phyloP scores from a whole-genome alignment of 2,797 vertebrate genomes.

The Chaunax sp. region DNA sequence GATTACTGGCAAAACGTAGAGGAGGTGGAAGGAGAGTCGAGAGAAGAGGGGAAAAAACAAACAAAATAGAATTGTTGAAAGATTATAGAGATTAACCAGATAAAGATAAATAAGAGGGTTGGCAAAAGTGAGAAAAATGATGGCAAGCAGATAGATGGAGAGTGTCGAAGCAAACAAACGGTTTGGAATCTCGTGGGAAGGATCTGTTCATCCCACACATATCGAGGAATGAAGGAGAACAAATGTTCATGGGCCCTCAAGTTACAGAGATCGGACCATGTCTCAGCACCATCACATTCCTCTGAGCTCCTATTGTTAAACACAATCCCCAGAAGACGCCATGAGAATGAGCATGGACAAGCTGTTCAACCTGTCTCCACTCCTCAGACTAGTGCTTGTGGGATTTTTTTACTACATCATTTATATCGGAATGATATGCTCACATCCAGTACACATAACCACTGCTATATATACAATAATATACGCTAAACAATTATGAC shows the following conservation, averaged over 20 bases:
- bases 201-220: conserved; percentile 75
- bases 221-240: conserved; percentile 74
- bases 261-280: conserved; percentile 67
- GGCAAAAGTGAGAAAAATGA: conserved; percentile 33
- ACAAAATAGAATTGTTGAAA: conserved; percentile 47
- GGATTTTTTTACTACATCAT: no score
- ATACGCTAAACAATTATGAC: no score
- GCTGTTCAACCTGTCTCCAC: conserved; percentile 55
- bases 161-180: conserved; percentile 60
- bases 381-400: conserved; percentile 15
- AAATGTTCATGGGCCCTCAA: conserved; percentile 75
- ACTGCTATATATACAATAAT: no score
- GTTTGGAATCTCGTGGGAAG: conserved; percentile 67
- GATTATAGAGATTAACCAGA: conserved; percentile 47
- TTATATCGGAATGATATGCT: no score
- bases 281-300: conserved; percentile 55
- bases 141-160: conserved; percentile 42
- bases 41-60: conserved; percentile 2
- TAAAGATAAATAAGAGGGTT: conserved; percentile 45
- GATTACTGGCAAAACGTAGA: conserved; percentile 46
- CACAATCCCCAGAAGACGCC: conserved; percentile 54
- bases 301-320: conserved; percentile 70
- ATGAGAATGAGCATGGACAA: conserved; percentile 39
- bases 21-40: conserved; percentile 28
- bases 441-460: no score